A percentile compares a stretch with the other conserved stretches of the same genome.
phyloP scores from a whole-genome alignment of 2,888 invertebrate genomes.

The Volucella inflata region DNA sequence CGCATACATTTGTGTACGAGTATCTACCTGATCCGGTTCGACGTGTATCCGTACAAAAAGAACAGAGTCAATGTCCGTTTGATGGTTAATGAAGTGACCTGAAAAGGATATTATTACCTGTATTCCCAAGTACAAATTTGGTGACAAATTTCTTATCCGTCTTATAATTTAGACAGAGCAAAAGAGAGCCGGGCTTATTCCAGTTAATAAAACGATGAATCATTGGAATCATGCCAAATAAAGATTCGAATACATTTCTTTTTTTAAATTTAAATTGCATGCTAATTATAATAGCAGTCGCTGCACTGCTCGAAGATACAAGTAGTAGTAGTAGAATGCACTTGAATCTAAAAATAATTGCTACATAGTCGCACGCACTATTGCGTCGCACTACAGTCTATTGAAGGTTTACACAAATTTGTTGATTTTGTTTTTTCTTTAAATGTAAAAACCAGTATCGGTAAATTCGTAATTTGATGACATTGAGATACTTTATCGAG shows the following conservation, averaged over 20 bases:
- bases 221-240: neutral
- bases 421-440: too few species aligned
- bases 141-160: conserved; percentile 17
- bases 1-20: too few species aligned
- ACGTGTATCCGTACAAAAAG: too few species aligned
- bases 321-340: conserved; percentile 13
- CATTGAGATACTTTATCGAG: too few species aligned
- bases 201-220: neutral
- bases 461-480: too few species aligned
- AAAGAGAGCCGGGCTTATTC: neutral
- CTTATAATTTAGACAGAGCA: conserved; percentile 13
- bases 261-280: conserved; percentile 23
- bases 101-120: conserved; percentile 42
- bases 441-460: too few species aligned
- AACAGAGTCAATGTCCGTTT: conserved; percentile 37
- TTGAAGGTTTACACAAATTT: conserved; percentile 8
- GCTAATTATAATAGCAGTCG: conserved; percentile 18
- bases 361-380: neutral
- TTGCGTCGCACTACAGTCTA: conserved; percentile 13
- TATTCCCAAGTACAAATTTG: conserved; percentile 6
- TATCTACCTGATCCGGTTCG: too few species aligned
- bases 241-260: neutral
- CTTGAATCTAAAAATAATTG: conserved; percentile 44
- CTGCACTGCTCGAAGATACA: conserved; percentile 10
- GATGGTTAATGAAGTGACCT: conserved; percentile 44